Conservation (phyloP, 2,797 vertebrate genomes). For the Remorina albescens region DNA sequence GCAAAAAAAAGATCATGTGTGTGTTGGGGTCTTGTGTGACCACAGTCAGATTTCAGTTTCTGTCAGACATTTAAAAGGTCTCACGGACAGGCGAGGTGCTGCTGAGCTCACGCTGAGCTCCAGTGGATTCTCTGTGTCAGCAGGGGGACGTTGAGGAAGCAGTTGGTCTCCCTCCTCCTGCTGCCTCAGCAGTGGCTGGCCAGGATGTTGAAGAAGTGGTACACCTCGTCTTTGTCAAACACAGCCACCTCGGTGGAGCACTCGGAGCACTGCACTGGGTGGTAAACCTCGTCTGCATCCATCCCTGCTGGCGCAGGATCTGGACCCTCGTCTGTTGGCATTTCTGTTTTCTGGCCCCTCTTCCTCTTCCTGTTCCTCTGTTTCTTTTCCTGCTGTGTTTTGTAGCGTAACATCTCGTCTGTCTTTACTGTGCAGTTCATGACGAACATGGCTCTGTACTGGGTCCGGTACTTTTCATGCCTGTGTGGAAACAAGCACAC, state of each 20-base stretch:
- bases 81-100: not conserved
- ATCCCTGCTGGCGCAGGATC: constrained; percentile 67
- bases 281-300: constrained; percentile 89
- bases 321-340: constrained; percentile 45
- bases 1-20: not conserved
- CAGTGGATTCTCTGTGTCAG: too few species aligned
- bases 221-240: constrained; percentile 95
- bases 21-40: not conserved
- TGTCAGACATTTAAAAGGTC: not conserved
- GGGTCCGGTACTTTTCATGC: constrained; percentile 95
- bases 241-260: constrained; percentile 96
- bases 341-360: constrained; percentile 59
- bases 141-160: too few species aligned
- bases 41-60: not conserved
- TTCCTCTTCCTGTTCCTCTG: constrained; percentile 76
- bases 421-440: constrained; percentile 95
- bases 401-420: constrained; percentile 91
- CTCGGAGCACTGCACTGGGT: constrained; percentile 92
- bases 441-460: constrained; percentile 98
- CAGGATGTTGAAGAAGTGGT: constrained; percentile 97
- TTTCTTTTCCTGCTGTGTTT: constrained; percentile 78
- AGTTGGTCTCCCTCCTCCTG: not conserved
- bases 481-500: constrained; percentile 68
- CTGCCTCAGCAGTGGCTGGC: constrained; percentile 91
- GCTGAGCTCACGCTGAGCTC: not conserved